Evolutionary conservation across 2,797 vertebrate genomes (phyloP).

Genomic region (Zenarchopterus dispar): DNA sequence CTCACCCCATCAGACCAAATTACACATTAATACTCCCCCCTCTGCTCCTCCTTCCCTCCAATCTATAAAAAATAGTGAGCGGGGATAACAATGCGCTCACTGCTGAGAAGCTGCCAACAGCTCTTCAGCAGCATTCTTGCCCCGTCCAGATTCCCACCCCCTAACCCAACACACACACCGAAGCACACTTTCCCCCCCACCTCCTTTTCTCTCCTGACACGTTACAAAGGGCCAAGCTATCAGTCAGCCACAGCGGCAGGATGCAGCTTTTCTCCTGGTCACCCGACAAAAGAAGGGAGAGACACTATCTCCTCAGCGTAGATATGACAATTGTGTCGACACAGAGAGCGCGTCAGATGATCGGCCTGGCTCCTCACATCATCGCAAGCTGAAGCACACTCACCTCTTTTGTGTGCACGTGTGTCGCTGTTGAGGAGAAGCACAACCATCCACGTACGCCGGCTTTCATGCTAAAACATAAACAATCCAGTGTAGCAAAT

Average conservation of each 20-base stretch:
- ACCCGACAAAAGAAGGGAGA: conserved; percentile 59
- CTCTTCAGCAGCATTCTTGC: conserved; percentile 53
- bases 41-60: conserved; percentile 31
- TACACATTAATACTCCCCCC: conserved; percentile 39
- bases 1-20: conserved; percentile 58
- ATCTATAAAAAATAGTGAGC: conserved; percentile 75
- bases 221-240: conserved; percentile 68
- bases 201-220: conserved; percentile 12
- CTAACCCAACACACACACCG: conserved; percentile 21
- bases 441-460: not conserved
- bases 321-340: conserved; percentile 71
- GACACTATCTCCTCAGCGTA: conserved; percentile 64
- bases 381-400: conserved; percentile 44
- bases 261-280: conserved; percentile 66
- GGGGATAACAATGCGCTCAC: conserved; percentile 76
- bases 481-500: not conserved
- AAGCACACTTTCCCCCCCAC: not conserved
- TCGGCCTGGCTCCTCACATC: conserved; percentile 57
- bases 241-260: conserved; percentile 72
- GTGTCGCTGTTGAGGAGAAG: conserved; percentile 3
- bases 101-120: conserved; percentile 62
- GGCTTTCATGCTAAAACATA: conserved; percentile 6
- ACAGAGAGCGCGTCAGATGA: conserved; percentile 50
- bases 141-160: not conserved
- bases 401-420: conserved; percentile 19